Conservation (phyloP, 2,888 invertebrate species). For the Brenthis hecate region DNA sequence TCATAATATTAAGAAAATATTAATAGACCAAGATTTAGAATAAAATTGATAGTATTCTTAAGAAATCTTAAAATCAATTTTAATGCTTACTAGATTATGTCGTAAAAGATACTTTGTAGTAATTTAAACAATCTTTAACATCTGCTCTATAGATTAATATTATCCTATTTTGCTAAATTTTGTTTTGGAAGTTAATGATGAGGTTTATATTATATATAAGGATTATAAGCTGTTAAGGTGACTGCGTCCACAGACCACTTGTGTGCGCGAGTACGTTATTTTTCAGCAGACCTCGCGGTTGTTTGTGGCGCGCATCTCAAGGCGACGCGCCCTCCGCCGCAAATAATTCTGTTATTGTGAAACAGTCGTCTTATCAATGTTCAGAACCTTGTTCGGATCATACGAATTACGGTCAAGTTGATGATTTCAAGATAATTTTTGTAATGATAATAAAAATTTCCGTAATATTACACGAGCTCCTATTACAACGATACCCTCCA, state of each 20-base stretch:
- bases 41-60: too few relatives aligned
- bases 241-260: constrained; percentile 48
- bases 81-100: too few relatives aligned
- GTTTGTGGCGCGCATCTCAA: constrained; percentile 80
- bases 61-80: too few relatives aligned
- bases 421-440: constrained; percentile 75
- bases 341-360: constrained; percentile 83
- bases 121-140: too few relatives aligned
- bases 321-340: constrained; percentile 72
- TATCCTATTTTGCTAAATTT: too few relatives aligned
- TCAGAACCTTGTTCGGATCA: constrained; percentile 75
- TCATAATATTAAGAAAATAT: too few relatives aligned
- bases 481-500: not conserved
- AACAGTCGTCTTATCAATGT: constrained; percentile 71
- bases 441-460: constrained; percentile 63
- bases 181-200: too few relatives aligned
- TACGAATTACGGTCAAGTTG: constrained; percentile 82
- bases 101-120: too few relatives aligned
- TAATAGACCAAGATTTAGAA: too few relatives aligned
- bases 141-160: too few relatives aligned
- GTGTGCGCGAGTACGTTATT: constrained; percentile 58
- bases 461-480: constrained; percentile 41
- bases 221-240: not conserved
- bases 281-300: constrained; percentile 74
- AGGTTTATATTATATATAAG: too few relatives aligned